Percentiles rank a stretch among this genome's conserved stretches.
Conservation (phyloP, 2,113 vertebrate genomes). For the Heterocephalus glaber region DNA sequence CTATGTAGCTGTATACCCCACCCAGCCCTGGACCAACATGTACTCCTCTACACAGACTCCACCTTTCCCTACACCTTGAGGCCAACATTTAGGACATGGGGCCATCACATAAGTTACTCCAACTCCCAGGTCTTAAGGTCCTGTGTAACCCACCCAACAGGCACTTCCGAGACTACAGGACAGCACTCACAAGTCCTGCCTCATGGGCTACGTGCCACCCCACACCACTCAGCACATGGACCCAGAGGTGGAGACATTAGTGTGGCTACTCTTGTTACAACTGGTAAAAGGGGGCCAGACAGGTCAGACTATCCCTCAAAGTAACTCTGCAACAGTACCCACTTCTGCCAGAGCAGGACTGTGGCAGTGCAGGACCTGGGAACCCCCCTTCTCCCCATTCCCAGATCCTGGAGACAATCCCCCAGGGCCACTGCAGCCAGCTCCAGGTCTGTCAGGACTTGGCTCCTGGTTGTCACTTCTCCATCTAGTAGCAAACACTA, state of each 20-base stretch:
- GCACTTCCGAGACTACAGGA: constrained; percentile 78
- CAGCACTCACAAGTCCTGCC: constrained; percentile 74
- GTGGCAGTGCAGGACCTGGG: too few relatives aligned
- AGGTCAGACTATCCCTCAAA: not conserved
- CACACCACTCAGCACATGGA: constrained; percentile 76
- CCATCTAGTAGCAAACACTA: not conserved
- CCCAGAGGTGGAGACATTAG: constrained; percentile 73
- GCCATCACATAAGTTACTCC: too few relatives aligned
- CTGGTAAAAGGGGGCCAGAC: constrained; percentile 17
- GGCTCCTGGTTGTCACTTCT: not conserved
- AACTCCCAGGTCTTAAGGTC: not conserved
- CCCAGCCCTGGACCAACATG: too few relatives aligned
- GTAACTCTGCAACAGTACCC: not conserved
- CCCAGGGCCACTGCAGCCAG: not conserved
- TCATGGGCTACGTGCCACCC: constrained; percentile 77
- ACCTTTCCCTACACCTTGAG: not conserved
- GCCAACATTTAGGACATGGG: not conserved
- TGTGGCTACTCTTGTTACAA: constrained; percentile 76
- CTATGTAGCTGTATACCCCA: too few relatives aligned
- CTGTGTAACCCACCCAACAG: not conserved
- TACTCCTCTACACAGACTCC: not conserved
- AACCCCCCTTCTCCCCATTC: not conserved
- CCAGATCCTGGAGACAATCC: too few relatives aligned
- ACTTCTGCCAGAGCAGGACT: not conserved
- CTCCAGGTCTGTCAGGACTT: not conserved